Evolutionary conservation across 2,888 invertebrate genomes (phyloP).

Genomic region (Cephus nigrinus): DNA sequence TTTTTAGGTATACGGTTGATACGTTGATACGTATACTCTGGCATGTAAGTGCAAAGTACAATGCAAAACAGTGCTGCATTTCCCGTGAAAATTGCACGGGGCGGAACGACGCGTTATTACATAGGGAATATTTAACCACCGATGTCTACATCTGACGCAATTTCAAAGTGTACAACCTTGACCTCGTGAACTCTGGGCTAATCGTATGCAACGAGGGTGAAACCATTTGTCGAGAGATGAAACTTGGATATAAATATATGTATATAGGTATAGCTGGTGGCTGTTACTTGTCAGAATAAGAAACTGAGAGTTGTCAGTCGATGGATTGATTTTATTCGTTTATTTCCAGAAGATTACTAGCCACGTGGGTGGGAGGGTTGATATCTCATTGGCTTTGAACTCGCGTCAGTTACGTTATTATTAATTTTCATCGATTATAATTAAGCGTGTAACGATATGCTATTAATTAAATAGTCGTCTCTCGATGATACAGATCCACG

Average conservation of each 20-base stretch:
- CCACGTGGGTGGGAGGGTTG: neutral
- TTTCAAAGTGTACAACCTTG: neutral
- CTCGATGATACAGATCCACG: neutral
- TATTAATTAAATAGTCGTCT: neutral
- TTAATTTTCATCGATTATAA: neutral
- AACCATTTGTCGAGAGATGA: neutral
- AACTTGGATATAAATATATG: neutral
- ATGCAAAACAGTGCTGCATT: neutral
- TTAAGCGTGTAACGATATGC: slow-evolving; percentile 7
- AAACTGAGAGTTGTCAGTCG: neutral
- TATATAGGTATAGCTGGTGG: neutral
- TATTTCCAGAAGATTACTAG: neutral
- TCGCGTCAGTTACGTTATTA: neutral
- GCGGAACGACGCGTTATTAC: neutral
- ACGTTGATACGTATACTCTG: neutral
- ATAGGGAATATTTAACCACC: neutral
- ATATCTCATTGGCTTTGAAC: neutral
- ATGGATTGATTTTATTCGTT: neutral
- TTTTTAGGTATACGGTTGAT: neutral
- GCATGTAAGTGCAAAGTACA: neutral
- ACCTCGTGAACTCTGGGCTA: neutral
- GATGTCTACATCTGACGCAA: neutral
- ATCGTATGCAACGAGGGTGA: neutral
- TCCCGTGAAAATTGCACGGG: neutral
- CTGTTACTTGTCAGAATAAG: neutral